These are phyloP conservation scores for Notospermus geniculatus DNA, from an alignment of 1,140 invertebrate genomes.

Conservation along the genomic window DNA sequence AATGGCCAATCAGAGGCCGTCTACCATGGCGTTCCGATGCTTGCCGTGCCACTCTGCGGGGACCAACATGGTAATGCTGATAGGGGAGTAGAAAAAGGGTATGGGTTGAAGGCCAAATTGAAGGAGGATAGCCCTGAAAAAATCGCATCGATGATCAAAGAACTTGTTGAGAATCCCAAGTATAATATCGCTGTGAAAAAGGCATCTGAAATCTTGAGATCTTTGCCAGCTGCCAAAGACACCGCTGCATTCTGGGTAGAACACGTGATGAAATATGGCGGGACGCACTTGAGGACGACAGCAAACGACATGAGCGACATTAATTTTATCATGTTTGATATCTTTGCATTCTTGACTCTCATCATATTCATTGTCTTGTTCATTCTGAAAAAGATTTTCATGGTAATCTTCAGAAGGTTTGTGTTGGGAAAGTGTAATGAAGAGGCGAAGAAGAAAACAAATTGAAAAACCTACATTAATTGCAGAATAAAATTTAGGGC, in stretches of 20 bases:
- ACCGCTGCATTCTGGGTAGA: constrained; percentile 60
- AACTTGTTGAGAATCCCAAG: constrained; percentile 1
- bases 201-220: constrained; percentile 52
- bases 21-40: constrained; percentile 9
- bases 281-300: constrained; percentile 55
- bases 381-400: background rate
- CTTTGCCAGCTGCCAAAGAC: constrained; percentile 54
- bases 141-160: background rate
- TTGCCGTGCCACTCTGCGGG: background rate
- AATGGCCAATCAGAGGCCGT: constrained; percentile 4
- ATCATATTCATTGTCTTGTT: constrained; percentile 1
- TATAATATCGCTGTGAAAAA: background rate
- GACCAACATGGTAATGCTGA: constrained; percentile 13
- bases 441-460: no score
- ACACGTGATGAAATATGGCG: constrained; percentile 60
- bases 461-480: no score
- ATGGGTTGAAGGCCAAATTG: background rate
- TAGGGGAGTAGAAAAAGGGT: background rate
- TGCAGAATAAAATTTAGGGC: no score
- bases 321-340: constrained; percentile 35
- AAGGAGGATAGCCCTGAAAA: background rate
- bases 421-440: no score
- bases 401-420: no score
- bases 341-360: constrained; percentile 20
- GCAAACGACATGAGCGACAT: constrained; percentile 30